Evolutionary conservation across 2,888 invertebrate species (phyloP), one percentile per base, ranked within the genome.

Genomic region (Selenia dentaria): DNA sequence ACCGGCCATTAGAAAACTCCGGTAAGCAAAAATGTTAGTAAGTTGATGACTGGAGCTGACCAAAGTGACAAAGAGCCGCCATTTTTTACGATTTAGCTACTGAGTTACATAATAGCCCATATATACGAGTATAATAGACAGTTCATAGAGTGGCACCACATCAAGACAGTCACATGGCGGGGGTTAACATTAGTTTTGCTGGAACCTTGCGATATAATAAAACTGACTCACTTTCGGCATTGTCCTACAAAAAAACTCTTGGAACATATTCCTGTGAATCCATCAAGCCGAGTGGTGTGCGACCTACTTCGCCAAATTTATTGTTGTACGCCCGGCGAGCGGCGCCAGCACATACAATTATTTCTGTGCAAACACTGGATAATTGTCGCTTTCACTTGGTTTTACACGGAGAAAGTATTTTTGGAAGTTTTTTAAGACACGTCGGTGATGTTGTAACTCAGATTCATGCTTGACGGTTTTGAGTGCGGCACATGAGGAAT

Each of bases 381-480:
- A 54, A 57, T 52, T 51, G 42, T 27, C 8, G 41, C 57, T 57
- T 57, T 57, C 57, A 52, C 57, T 54, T 25, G 41, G 35, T 50
- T 45, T 36, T 11, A 38, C 33, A 48, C 34, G 43, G 57, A 9
- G 57, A 54, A 54, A 57, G 54, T 52, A 31, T 48, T 46, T 45
- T 46, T 46, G 35, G 39, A 35, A 14, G 32, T 25, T 10, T 43
- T 26, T 6, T 26, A 12, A 33, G 35, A 20, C 12, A 29, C 14
- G 18, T 22, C 22, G 22, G 22, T 22, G 6, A 22, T 22, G 8
- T 6, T 22, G 6, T 22, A 22, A 22, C 22, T 8, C 18, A 5
- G 4, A 6, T 18, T 18, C 18, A 18, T 18, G 1, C 18, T 5
- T 6, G 2, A 4, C 6, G 18, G 6, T 22, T 22, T 22, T 22